Percentiles rank a stretch among this genome's conserved stretches.
Conservation (phyloP, 1,140 invertebrate species). For the Zaprionus africanus region DNA sequence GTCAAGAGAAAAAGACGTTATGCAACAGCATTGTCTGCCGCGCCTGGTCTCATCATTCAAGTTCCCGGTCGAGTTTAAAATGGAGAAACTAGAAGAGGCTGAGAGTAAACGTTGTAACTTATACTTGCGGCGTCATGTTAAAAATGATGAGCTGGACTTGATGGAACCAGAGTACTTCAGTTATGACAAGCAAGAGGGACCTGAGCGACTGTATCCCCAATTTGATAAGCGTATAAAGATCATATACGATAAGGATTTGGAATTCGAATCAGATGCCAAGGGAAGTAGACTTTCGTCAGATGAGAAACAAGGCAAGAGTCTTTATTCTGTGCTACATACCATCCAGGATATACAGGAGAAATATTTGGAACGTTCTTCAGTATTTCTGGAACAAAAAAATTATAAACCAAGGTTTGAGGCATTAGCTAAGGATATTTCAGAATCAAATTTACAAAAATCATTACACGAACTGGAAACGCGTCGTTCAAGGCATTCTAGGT, state of each 20-base stretch:
- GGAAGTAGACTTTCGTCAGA: not conserved
- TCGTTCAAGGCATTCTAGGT: no score
- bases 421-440: not conserved
- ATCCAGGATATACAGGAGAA: slow-evolving; percentile 44
- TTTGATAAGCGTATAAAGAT: slow-evolving; percentile 16
- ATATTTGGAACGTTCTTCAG: slow-evolving; percentile 16
- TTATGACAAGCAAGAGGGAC: slow-evolving; percentile 54
- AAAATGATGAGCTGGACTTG: not conserved
- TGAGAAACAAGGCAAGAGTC: not conserved
- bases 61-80: slow-evolving; percentile 62
- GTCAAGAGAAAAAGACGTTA: not conserved
- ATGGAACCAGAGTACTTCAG: slow-evolving; percentile 29
- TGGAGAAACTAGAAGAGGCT: slow-evolving; percentile 21
- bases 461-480: no score
- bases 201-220: slow-evolving; percentile 61
- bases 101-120: not conserved
- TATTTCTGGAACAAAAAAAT: slow-evolving; percentile 17
- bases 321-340: slow-evolving; percentile 24
- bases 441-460: not conserved
- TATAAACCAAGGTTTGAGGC: not conserved
- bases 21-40: slow-evolving; percentile 52
- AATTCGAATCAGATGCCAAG: not conserved
- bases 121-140: not conserved
- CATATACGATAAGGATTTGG: not conserved
- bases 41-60: slow-evolving; percentile 71